Percentiles rank a stretch among this genome's conserved stretches.
These are phyloP conservation scores for Micrastur ruficollis DNA, from an alignment of 2,797 vertebrate genomes.

Conservation along the genomic window DNA sequence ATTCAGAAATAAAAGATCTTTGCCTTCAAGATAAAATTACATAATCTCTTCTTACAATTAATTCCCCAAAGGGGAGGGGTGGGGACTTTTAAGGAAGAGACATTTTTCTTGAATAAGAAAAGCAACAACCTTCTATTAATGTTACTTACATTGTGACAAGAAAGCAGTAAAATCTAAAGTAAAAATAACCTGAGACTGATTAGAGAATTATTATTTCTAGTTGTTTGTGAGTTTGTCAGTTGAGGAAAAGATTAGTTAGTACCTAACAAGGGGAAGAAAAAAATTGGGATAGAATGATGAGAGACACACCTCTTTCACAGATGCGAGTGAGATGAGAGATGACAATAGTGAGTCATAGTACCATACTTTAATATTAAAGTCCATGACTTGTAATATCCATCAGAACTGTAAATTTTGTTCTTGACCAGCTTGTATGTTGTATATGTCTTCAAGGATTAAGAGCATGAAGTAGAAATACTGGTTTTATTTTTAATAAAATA, in stretches of 20 bases:
- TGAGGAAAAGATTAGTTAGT: neutral
- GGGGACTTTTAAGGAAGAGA: neutral
- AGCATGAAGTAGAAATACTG: neutral
- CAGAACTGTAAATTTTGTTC: neutral
- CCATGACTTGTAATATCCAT: neutral
- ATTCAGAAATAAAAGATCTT: neutral
- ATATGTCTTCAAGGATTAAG: neutral
- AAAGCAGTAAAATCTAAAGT: neutral
- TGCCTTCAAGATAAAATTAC: neutral
- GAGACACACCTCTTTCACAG: neutral
- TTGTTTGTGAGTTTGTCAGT: neutral
- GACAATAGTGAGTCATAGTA: neutral
- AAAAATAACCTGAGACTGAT: neutral
- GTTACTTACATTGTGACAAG: neutral
- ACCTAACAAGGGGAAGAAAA: neutral
- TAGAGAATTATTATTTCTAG: neutral
- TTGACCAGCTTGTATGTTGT: neutral
- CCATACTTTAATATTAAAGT: neutral
- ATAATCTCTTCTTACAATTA: neutral
- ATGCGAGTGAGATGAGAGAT: neutral
- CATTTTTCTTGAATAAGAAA: neutral
- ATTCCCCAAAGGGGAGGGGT: neutral
- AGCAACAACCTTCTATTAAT: neutral
- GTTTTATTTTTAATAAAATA: neutral
- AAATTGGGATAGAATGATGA: neutral